A percentile compares a stretch with the other conserved stretches of the same genome.
These are phyloP conservation scores for Syrphus vitripennis DNA, from an alignment of 2,888 invertebrate genomes.

Conservation along the genomic window DNA sequence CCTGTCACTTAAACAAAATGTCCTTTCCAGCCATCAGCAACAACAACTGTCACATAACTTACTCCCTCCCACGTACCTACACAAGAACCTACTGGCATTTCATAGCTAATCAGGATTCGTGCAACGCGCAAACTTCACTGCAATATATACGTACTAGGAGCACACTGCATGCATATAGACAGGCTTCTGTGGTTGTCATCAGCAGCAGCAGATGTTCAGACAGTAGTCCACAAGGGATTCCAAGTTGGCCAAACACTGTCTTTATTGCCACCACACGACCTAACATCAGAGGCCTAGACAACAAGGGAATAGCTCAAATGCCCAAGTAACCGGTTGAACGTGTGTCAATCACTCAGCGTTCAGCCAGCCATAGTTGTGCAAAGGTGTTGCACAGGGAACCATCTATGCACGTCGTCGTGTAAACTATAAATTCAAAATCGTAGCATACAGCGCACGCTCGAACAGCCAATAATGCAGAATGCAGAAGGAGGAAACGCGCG, in stretches of 20 bases:
- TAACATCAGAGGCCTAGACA: constrained; percentile 30
- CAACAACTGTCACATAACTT: constrained; percentile 38
- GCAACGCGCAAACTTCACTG: constrained; percentile 10
- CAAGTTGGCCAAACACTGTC: constrained; percentile 33
- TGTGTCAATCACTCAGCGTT: constrained; percentile 63
- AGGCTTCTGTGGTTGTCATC: constrained; percentile 32
- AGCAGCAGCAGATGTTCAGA: constrained; percentile 61
- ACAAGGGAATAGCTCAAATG: constrained; percentile 56
- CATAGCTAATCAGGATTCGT: constrained; percentile 54
- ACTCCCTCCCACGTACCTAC: constrained; percentile 35
- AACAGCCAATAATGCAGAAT: constrained; percentile 42
- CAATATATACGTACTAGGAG: not conserved
- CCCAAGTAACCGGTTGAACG: constrained; percentile 59
- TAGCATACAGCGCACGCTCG: constrained; percentile 33
- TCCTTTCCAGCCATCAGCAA: constrained; percentile 28
- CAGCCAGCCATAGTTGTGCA: constrained; percentile 28
- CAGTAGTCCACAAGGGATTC: constrained; percentile 33
- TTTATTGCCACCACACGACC: constrained; percentile 17
- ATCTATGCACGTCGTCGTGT: constrained; percentile 53
- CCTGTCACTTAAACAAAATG: constrained; percentile 33
- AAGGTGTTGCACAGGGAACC: constrained; percentile 63
- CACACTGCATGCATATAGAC: not conserved
- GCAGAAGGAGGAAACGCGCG: constrained; percentile 62
- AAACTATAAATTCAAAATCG: constrained; percentile 67
- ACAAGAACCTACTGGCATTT: constrained; percentile 7